These are phyloP conservation scores for Stomatorhinus ivindoensis DNA, from an alignment of 2,113 vertebrate species.

Conservation along the genomic window DNA sequence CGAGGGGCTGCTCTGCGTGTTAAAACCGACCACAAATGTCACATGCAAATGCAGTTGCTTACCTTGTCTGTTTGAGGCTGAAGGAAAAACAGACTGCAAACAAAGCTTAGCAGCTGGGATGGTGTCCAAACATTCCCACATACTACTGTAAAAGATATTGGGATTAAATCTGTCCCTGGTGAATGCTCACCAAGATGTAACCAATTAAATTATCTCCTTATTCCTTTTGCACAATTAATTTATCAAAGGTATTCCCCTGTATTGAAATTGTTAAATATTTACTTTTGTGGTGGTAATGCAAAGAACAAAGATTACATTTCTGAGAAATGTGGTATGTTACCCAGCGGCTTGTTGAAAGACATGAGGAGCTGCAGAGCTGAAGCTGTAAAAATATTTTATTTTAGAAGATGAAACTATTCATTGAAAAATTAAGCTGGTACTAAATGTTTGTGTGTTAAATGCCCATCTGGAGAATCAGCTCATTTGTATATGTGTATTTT, in stretches of 20 bases:
- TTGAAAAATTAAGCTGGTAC: background rate
- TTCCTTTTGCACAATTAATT: background rate
- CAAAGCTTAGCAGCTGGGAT: conserved; percentile 31
- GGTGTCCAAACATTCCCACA: conserved; percentile 38
- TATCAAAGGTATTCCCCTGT: background rate
- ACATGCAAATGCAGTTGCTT: conserved; percentile 23
- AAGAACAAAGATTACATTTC: background rate
- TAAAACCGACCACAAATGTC: conserved; percentile 11
- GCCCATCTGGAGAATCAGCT: background rate
- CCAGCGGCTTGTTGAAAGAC: background rate
- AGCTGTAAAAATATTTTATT: background rate
- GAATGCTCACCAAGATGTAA: conserved; percentile 34
- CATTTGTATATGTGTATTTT: background rate
- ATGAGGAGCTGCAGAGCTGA: background rate
- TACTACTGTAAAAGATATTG: conserved; percentile 28
- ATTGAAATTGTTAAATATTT: background rate
- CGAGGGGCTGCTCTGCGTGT: conserved; percentile 18
- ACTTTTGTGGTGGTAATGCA: conserved; percentile 1
- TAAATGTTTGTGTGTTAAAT: background rate
- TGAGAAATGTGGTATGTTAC: background rate
- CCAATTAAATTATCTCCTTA: conserved; percentile 28
- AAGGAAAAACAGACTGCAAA: conserved; percentile 33
- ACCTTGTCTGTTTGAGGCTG: conserved; percentile 38
- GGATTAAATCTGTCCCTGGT: conserved; percentile 36
- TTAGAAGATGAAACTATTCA: background rate